Base-by-base conservation (phyloP, 2,113 vertebrate species). In the Macrotus californicus region DNA sequence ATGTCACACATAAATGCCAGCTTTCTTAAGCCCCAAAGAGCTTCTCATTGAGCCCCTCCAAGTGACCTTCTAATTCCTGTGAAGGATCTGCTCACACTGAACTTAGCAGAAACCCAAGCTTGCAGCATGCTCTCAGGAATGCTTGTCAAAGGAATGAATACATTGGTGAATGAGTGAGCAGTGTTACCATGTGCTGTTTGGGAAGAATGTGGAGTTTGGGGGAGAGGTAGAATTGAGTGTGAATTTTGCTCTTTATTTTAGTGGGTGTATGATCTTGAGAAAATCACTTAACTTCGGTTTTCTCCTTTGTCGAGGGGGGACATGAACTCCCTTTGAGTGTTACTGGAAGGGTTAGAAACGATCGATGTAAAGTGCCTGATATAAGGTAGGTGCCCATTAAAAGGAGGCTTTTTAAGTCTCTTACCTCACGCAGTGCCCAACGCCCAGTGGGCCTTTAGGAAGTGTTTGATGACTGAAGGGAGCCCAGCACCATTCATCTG, bases 381-480 rank as follows among this genome's bases (percentile, higher is more conserved):
- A 86, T 31, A 61, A 72, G 5, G 43, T 52, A 59, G 83, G 36
- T 76, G 31, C 64, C 79, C 29, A n/a, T 48, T 81, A 39, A 72
- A 90, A 85, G 54, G 70, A 21, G 31, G 0, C 41, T 52, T 87
- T 93, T 54, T 34, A 76, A 83, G 56, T 96, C 79, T 43, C 34
- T 9, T 84, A 73, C 36, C 61, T 94, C 64, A 39, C 5, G 6
- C 69, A 70, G 24, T 75, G 69, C 31, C 54, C 87, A 66, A 36
- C 6, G 59, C 73, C 50, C 43, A 48, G n/a, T 86, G 31, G 41
- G 54, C 22, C 61, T 86, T 87, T 66, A 59, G 69, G 48, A 89
- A 46, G 31, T 84, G 26, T 83, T 79, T 82, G 69, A 69, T 94
- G 93, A 91, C 75, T 94, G 61, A 80, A 75, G 83, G 91, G 56